phyloP scores from a whole-genome alignment of 2,113 vertebrate genomes.

The Taurulus bubalis region DNA sequence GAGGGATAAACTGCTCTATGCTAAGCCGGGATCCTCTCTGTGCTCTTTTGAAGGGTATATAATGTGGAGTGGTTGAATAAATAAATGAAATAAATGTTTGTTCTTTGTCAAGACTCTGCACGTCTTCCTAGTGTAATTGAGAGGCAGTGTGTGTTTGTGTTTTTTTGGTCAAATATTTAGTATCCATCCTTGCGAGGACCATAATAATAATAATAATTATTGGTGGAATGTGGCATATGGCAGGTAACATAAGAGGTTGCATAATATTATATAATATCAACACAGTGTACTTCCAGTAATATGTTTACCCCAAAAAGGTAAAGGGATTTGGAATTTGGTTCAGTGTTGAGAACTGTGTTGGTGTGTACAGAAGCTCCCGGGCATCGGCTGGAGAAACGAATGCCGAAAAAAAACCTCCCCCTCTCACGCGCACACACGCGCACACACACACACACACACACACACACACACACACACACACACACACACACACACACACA shows the following conservation, averaged over 20 bases:
- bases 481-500: too few relatives aligned
- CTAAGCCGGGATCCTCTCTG: constrained; percentile 35
- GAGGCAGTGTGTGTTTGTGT: background rate
- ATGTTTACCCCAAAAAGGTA: background rate
- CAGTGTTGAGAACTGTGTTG: background rate
- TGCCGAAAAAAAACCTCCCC: too few relatives aligned
- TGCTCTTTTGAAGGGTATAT: constrained; percentile 34
- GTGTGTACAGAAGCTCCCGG: too few relatives aligned
- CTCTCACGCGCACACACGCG: too few relatives aligned
- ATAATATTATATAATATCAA: background rate
- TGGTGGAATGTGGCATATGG: background rate
- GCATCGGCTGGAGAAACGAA: too few relatives aligned
- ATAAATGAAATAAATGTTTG: too few relatives aligned
- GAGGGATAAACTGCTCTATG: constrained; percentile 30
- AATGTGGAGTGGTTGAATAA: constrained; percentile 37
- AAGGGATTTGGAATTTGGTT: background rate
- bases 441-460: too few relatives aligned
- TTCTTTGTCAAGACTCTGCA: constrained; percentile 18
- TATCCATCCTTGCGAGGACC: background rate
- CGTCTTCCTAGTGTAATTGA: background rate
- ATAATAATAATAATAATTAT: background rate
- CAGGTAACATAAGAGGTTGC: background rate
- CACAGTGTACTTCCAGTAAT: background rate
- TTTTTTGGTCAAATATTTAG: background rate
- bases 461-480: too few relatives aligned